Evolutionary conservation across 2,113 vertebrate species (phyloP).

Genomic region (Sorex fumeus): DNA sequence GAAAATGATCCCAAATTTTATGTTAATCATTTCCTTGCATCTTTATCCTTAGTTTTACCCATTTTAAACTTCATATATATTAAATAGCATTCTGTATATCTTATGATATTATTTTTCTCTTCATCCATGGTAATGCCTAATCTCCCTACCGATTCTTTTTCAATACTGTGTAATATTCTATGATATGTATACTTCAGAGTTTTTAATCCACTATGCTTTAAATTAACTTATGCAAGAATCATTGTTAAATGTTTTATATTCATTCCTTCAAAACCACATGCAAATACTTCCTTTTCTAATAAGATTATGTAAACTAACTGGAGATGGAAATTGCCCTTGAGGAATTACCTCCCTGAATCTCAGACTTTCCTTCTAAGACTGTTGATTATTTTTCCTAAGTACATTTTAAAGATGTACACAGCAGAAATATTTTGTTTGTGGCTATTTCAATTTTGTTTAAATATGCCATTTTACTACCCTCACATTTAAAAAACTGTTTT

Average conservation of each 20-base stretch:
- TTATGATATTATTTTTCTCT: neutral
- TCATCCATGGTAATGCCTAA: neutral
- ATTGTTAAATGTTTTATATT: neutral
- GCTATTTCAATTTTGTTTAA: neutral
- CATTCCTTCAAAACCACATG: neutral
- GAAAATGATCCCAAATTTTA: neutral
- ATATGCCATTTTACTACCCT: neutral
- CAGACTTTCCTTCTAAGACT: neutral
- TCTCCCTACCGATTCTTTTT: neutral
- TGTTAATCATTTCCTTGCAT: neutral
- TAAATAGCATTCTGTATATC: neutral
- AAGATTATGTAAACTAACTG: too few species aligned
- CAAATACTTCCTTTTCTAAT: neutral
- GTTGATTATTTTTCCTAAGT: neutral
- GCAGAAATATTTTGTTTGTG: neutral
- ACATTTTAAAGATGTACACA: neutral
- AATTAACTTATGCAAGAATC: neutral
- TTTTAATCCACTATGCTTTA: neutral
- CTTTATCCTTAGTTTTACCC: neutral
- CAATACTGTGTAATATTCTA: neutral
- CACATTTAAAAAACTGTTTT: neutral
- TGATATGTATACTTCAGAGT: neutral
- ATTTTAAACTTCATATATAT: conserved; percentile 31
- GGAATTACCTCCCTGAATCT: neutral
- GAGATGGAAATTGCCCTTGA: too few species aligned